Percentiles rank a stretch among this genome's conserved stretches.
These are phyloP conservation scores for Ptychoptera albimana DNA, from an alignment of 2,888 invertebrate species.

Conservation along the genomic window DNA sequence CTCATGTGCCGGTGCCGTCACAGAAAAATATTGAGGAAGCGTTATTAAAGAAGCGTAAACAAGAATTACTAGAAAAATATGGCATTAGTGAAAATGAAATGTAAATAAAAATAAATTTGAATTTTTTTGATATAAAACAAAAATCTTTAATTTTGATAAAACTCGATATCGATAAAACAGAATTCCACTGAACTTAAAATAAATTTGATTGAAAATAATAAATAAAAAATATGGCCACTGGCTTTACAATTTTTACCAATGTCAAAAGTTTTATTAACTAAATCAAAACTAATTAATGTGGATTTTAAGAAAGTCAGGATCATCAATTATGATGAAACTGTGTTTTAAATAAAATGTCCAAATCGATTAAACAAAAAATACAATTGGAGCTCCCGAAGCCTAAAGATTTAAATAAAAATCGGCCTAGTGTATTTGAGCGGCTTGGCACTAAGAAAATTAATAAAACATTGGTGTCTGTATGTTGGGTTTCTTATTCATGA, in stretches of 20 bases:
- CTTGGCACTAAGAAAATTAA: conserved; percentile 8
- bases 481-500: too few relatives aligned
- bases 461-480: not conserved
- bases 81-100: conserved; percentile 36
- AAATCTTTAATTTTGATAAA: too few relatives aligned
- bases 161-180: too few relatives aligned
- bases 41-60: conserved; percentile 75
- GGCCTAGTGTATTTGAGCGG: conserved; percentile 9
- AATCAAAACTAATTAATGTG: too few relatives aligned
- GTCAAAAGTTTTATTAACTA: too few relatives aligned
- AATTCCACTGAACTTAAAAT: too few relatives aligned
- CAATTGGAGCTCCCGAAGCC: conserved; percentile 8
- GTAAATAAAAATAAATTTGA: not conserved
- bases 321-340: not conserved
- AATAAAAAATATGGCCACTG: too few relatives aligned
- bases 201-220: too few relatives aligned
- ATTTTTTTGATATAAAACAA: too few relatives aligned
- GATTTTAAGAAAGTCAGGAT: too few relatives aligned
- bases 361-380: conserved; percentile 8
- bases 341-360: conserved; percentile 7
- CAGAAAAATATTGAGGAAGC: conserved; percentile 92
- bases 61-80: conserved; percentile 77
- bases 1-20: conserved; percentile 84
- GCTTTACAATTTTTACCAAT: too few relatives aligned
- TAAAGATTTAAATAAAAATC: conserved; percentile 6